Evolutionary conservation across 1,140 invertebrate species (phyloP), one percentile per base, ranked within the genome.

Genomic region (Zaprionus taronus): DNA sequence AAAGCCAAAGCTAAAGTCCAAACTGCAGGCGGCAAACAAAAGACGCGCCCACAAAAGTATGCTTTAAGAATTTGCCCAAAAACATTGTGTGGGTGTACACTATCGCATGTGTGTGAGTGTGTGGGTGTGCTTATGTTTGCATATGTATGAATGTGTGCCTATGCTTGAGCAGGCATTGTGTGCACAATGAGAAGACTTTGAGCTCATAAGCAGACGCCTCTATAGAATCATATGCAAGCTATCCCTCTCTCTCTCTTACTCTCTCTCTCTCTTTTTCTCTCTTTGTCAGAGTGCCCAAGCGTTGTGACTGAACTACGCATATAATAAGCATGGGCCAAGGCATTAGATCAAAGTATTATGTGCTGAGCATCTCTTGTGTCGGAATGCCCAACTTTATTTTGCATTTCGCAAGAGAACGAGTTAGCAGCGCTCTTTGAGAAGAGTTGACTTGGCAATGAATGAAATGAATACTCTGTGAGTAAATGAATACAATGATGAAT

Each of bases 51-150:
- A 71, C 79, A 82, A 79, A 80, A 86, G 83, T 77, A 77, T 64
- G 85, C 84, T 87, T 89, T 81, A 89, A 84, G 79, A 86, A 82
- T 72, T 68, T 68, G 63, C 55, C 62, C 31, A 55, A 70, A 79
- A 77, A 69, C 65, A 60, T 55, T 20, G 20, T 20, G 47, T 51
- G 47, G 14, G 73, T 67, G 67, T 62, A 65, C 34, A 38, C n/a
- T 20, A 24, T 49, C 56, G 49, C 55, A 17, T 31, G 20, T 28
- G 4, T 56, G 51, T 38, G 6, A 47, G 58, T 47, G 73, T 75
- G 38, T 28, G 31, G 36, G 38, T 57, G 20, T 65, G 41, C 36
- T 47, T 69, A 57, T 31, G 15, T 20, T 44, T 66, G 12, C 72
- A 47, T 34, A 36, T 61, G 31, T 41, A 34, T 57, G 17, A 41